These are phyloP conservation scores for Ganaspis sp. DNA, from an alignment of 1,140 invertebrate species.

Conservation along the genomic window DNA sequence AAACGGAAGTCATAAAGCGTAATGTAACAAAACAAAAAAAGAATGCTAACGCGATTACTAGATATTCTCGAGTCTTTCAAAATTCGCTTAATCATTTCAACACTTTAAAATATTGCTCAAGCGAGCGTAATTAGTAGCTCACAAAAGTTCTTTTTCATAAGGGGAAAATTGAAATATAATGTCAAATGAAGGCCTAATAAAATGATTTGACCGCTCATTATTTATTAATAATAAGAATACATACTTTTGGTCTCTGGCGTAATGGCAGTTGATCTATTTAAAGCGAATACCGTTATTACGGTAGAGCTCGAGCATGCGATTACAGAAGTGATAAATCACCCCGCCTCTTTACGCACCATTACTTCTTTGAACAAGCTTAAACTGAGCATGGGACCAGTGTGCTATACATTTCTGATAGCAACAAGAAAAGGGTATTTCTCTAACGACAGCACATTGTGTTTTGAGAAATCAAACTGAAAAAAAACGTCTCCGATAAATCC, in stretches of 20 bases:
- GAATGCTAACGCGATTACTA: neutral
- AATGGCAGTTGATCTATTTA: slow-evolving; percentile 21
- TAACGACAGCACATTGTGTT: neutral
- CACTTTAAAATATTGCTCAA: neutral
- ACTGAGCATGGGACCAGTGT: neutral
- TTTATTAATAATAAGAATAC: slow-evolving; percentile 25
- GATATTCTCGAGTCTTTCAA: neutral
- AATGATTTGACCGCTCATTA: slow-evolving; percentile 4
- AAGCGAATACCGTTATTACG: slow-evolving; percentile 17
- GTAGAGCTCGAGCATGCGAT: slow-evolving; percentile 21
- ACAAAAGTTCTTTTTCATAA: neutral
- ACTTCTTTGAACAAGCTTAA: slow-evolving; percentile 25
- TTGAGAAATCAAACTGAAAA: neutral
- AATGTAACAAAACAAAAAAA: neutral
- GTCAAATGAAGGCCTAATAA: slow-evolving; percentile 1
- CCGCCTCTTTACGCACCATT: slow-evolving; percentile 22
- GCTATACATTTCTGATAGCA: slow-evolving; percentile 1
- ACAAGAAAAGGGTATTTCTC: neutral
- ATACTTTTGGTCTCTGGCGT: neutral
- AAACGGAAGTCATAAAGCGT: neutral
- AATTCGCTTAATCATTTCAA: slow-evolving; percentile 2
- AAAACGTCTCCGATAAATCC: too few relatives aligned
- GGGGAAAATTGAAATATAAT: neutral
- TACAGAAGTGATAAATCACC: slow-evolving; percentile 27
- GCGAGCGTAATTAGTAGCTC: neutral